Evolutionary conservation across 2,113 vertebrate genomes (phyloP), one percentile per base, ranked within the genome.

Genomic region (Psilopsiagon aurifrons): DNA sequence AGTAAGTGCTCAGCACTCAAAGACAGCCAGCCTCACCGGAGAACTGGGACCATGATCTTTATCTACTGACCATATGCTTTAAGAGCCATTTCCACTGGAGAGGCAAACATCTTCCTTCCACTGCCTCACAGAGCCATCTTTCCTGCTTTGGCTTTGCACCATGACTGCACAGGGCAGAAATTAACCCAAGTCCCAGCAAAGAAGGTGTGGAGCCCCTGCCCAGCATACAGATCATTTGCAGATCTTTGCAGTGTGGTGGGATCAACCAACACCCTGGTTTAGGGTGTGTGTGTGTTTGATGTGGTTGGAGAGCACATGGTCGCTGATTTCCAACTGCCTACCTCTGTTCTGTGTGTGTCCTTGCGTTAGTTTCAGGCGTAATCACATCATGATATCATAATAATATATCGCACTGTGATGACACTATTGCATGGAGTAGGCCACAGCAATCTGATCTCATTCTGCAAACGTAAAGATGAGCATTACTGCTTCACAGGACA

Each of bases 361-460:
- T 86, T 93, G 92, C 29, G 0, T 93, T 84, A 92, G 78, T 96
- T 94, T 91, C 94, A 96, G 77, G 80, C 77, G 51, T 66, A 95
- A 91, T 91, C 92, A 87, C 88, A 73, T 84, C 74, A 41, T 69
- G 88, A 95, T 94, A 95, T 90, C 84, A 70, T 86, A 95, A 92
- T 83, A 91, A 92, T 69, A 92, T 52, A 93, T 94, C 7, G 0
- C 1, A 0, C 39, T 86, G 52, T 82, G 94, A 89, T 95, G 96
- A 94, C 92, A 95, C 85, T 80, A 75, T 62, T 0, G 1, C 74
- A 49, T 20, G 78, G 70, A 86, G 70, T 70, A 91, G 93, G 91
- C 62, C 83, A 43, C 70, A 37, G 86, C 74, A 84, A 94, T 96
- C 94, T 95, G 95, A 96, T 97, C 92, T 93, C 88, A 77, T 85